Percentiles rank a stretch among this genome's conserved stretches.
phyloP scores from a whole-genome alignment of 2,888 invertebrate genomes.

The Cordilura impudica region DNA sequence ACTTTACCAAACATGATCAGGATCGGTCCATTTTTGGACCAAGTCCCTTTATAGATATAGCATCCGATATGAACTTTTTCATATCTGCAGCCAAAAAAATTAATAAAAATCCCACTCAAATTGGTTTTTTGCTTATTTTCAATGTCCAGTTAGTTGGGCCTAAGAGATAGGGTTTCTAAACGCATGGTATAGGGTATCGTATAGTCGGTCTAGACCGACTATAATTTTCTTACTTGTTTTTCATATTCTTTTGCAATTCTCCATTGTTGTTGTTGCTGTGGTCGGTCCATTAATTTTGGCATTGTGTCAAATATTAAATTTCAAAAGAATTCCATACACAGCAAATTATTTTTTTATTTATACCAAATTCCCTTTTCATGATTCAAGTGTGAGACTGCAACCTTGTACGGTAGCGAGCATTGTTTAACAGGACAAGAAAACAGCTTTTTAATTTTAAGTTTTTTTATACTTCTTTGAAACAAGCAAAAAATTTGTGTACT shows the following conservation, averaged over 20 bases:
- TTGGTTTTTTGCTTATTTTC: too few species aligned
- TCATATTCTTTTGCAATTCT: not conserved
- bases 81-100: too few species aligned
- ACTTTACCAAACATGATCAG: too few species aligned
- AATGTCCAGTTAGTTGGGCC: too few species aligned
- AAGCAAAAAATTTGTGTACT: constrained; percentile 20
- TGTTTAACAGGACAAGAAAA: not conserved
- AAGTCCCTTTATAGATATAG: too few species aligned
- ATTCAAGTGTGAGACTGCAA: not conserved
- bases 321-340: not conserved
- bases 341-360: not conserved
- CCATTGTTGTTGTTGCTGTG: not conserved
- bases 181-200: too few species aligned
- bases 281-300: not conserved
- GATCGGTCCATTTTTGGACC: too few species aligned
- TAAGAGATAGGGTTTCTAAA: too few species aligned
- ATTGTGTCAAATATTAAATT: not conserved
- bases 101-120: too few species aligned
- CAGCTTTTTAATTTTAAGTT: constrained; percentile 28
- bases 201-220: too few species aligned
- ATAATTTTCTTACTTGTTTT: too few species aligned
- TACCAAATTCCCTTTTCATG: not conserved
- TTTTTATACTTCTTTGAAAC: not conserved
- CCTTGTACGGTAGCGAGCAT: not conserved
- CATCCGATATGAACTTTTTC: too few species aligned